These are phyloP conservation scores for Charanyca ferruginea DNA, from an alignment of 2,888 invertebrate genomes.

Conservation along the genomic window DNA sequence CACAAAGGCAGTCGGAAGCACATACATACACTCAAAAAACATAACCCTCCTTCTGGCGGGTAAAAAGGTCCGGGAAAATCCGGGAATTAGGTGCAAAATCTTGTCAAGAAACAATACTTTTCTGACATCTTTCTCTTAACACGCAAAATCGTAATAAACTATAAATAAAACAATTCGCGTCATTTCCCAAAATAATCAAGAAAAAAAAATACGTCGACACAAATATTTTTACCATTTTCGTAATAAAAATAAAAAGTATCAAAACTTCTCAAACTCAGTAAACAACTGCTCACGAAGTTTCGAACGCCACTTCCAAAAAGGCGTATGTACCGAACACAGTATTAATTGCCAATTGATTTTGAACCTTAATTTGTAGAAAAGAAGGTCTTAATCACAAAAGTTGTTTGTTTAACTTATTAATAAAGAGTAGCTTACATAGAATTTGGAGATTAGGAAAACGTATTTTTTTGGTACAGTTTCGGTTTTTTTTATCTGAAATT, in stretches of 20 bases:
- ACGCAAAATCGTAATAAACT: background rate
- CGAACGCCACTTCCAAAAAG: conserved; percentile 76
- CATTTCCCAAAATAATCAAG: conserved; percentile 14
- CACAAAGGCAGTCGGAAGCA: too few relatives aligned
- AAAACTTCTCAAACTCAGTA: conserved; percentile 69
- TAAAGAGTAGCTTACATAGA: conserved; percentile 83
- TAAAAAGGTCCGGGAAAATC: too few relatives aligned
- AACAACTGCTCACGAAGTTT: conserved; percentile 85
- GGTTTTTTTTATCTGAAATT: conserved; percentile 68
- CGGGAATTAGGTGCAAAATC: too few relatives aligned
- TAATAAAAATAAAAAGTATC: conserved; percentile 75
- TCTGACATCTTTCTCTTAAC: background rate
- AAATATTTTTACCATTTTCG: conserved; percentile 32
- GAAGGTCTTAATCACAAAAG: conserved; percentile 64
- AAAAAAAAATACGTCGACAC: conserved; percentile 9
- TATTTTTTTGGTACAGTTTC: conserved; percentile 73
- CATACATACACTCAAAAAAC: too few relatives aligned
- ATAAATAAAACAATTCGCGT: background rate
- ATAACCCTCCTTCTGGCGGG: too few relatives aligned
- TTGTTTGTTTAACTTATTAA: conserved; percentile 84
- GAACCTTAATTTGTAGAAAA: conserved; percentile 16
- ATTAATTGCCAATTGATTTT: conserved; percentile 56
- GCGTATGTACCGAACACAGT: conserved; percentile 72
- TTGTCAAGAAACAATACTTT: too few relatives aligned
- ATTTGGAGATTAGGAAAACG: conserved; percentile 88